phyloP scores from a whole-genome alignment of 2,113 vertebrate species.

The Etheostoma cragini region DNA sequence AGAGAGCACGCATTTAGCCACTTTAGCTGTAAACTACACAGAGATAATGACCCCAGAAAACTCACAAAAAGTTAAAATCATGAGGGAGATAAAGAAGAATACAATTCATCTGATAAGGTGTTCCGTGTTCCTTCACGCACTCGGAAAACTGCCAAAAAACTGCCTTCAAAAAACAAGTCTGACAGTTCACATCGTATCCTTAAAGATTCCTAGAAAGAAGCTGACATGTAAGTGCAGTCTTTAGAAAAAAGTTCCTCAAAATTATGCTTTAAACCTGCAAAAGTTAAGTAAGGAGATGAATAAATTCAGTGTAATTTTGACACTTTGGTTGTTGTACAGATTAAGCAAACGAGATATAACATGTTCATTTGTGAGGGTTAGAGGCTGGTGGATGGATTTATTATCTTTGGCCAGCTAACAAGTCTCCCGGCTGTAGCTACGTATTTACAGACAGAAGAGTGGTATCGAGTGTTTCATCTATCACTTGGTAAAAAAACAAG shows the following conservation, averaged over 20 bases:
- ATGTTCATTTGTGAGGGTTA: too few species aligned
- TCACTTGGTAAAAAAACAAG: too few species aligned
- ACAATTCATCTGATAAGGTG: background rate
- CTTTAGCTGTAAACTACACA: slow-evolving; percentile 20
- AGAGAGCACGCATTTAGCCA: background rate
- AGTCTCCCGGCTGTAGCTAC: too few species aligned
- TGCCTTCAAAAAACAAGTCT: background rate
- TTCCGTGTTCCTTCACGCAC: too few species aligned
- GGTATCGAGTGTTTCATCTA: too few species aligned
- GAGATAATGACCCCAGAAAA: slow-evolving; percentile 16
- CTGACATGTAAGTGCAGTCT: too few species aligned
- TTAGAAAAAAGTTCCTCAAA: background rate
- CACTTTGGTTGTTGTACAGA: too few species aligned
- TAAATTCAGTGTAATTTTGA: too few species aligned
- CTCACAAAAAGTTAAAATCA: slow-evolving; percentile 2
- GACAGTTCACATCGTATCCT: background rate
- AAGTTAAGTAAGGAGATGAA: background rate
- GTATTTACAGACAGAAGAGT: too few species aligned
- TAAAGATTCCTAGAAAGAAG: background rate
- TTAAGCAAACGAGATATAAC: too few species aligned
- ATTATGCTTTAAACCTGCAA: background rate
- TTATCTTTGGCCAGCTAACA: too few species aligned
- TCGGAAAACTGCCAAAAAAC: background rate
- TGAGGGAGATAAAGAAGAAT: background rate
- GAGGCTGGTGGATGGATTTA: too few species aligned